Conservation (phyloP, 2,113 vertebrate genomes). For the Tychaedon coryphoeus region DNA sequence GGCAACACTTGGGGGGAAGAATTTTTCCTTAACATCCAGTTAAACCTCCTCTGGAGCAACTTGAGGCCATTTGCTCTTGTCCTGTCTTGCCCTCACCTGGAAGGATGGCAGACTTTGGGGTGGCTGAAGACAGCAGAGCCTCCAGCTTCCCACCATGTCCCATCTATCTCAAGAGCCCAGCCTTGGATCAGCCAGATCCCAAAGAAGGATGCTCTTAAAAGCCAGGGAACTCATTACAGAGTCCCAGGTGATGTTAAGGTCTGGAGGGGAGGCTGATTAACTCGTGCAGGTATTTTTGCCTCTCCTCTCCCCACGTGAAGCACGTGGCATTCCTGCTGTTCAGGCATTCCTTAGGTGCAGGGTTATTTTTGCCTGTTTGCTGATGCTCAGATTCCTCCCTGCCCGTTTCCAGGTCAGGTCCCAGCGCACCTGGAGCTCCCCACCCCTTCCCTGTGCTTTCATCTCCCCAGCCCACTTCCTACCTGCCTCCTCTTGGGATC, state of each 20-base stretch:
- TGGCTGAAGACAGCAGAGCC: background rate
- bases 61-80: background rate
- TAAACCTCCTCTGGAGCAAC: background rate
- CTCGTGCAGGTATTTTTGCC: background rate
- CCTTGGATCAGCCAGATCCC: background rate
- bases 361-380: background rate
- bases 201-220: background rate
- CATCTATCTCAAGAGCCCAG: background rate
- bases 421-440: background rate
- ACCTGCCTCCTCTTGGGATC: background rate
- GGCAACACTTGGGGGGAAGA: background rate
- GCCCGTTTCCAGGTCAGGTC: background rate
- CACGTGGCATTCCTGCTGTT: background rate
- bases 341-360: background rate
- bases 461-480: background rate
- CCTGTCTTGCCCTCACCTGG: background rate
- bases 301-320: background rate
- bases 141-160: fast-evolving
- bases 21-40: background rate
- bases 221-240: background rate
- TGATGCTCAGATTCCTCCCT: background rate
- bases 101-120: background rate
- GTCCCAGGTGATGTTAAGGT: background rate
- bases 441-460: background rate
- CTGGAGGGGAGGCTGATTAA: background rate